Evolutionary conservation across 2,888 invertebrate species (phyloP), one percentile per base, ranked within the genome.

Genomic region (Carterocephalus palaemon): DNA sequence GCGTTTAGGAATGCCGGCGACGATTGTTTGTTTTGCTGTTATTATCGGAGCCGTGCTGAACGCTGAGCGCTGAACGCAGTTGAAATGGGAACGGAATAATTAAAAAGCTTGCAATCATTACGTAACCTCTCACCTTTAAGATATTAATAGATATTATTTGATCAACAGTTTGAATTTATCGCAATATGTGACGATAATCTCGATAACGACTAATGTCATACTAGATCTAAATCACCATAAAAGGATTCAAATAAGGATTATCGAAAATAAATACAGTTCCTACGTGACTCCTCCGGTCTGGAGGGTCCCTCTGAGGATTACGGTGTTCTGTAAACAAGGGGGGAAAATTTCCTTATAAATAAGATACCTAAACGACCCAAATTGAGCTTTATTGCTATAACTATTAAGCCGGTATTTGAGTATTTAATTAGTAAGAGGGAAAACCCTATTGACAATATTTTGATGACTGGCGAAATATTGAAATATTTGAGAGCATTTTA

Each of bases 11-110:
- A 62, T 65, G 60, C 62, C 61, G 63, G 60, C 53, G 62, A 64
- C 59, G 60, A 67, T 68, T 71, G 74, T 79, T 80, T 81, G 79
- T 80, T 81, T 84, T 83, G 80, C 70, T 73, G 67, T 77, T 81
- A 77, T 75, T 71, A 75, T 75, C 69, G 70, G 67, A 67, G 65
- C 59, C 68, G 59, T 69, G 69, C 65, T 67, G 47, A 37, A 42
- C 43, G 63, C 56, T 53, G 51, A 56, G 57, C 59, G 57, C 54
- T 54, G 60, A 57, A 45, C 47, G 65, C 64, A 28, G 47, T 50
- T n/a, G n/a, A n/a, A 52, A 49, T 47, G 49, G 33, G 38, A 40
- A 47, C 37, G 40, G 47, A 48, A 46, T 46, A 46, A 51, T 43
- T 38, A 53, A 42, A 47, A 47, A n/a, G 43, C 48, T 23, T 31